Evolutionary conservation across 2,113 vertebrate species (phyloP), one percentile per base, ranked within the genome.

Genomic region (Hyla sarda): DNA sequence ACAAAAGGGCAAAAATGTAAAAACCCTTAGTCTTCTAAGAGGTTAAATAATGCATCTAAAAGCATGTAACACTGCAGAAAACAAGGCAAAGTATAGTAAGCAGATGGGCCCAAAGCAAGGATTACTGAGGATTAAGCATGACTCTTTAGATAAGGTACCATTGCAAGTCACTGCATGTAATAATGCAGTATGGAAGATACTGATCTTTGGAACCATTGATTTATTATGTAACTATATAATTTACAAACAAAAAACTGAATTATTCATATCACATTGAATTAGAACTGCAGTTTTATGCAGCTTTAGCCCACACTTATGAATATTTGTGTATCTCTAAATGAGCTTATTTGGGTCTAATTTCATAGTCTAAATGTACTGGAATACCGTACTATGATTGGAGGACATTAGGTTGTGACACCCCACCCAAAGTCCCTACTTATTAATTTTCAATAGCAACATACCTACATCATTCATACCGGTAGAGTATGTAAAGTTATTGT

Each of bases 51-150:
- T n/a, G n/a, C n/a, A n/a, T n/a, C n/a, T n/a, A n/a, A n/a, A 50
- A 11, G 48, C 48, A 50, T 12, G 5, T 50, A 65, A 73, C 5
- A 16, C 9, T 37, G 34, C 34, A 41, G 69, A 3, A 11, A 23
- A 73, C 34, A 45, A n/a, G n/a, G n/a, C n/a, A n/a, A n/a, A 73
- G 10, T 45, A 2, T 73, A 73, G 69, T n/a, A 11, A 37, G 37
- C 69, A n/a, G 21, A 41, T 45, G 34, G 37, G 69, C 69, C 69
- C 69, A 73, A 45, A 73, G 69, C 69, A 73, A 73, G 34, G 69
- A 73, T 73, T n/a, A n/a, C n/a, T 73, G 71, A 23, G 37, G 71
- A 73, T 47, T 73, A 47, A 34, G 23, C 23, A 19, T 45, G 21
- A 41, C 23, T 23, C 12, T 73, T 47, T 73, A 47, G 34, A 47